Base-by-base conservation (phyloP, 2,888 invertebrate species). In the Phasia obesa region DNA sequence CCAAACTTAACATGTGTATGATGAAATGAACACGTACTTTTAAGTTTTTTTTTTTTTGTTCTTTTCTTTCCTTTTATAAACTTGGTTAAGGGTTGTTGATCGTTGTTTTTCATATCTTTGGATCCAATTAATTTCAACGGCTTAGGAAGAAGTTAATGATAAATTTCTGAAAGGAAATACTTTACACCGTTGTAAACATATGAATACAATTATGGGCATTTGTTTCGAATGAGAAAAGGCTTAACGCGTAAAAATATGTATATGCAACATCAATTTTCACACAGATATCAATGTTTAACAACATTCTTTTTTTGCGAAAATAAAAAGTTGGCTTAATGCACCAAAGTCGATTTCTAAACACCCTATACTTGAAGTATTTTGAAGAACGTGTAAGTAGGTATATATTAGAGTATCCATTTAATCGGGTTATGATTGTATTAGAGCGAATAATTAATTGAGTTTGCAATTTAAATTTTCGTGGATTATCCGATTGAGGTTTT, bases 101-200 rank as follows among this genome's bases (percentile, higher is more conserved):
- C 65, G 19, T 42, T 7, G 49, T 67, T 55, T 44, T 70, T 62
- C 44, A 75, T 78, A 78, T 59, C 69, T 65, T 75, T 70, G 59
- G 44, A 64, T 59, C 74, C 82, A 83, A 83, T 83, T 79, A 79
- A 79, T 79, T 60, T 38, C 64, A 78, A 53, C 44, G 75, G 44
- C 49, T 60, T 60, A 73, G 17, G 65, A 64, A 74, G 65, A 64
- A 74, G 38, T 64, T 49, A 51, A 70, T 60, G n/a, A 71, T 57
- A 67, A 60, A 65, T 70, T 75, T 51, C 35, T 47, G 57, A 13
- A 9, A 38, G n/a, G 7, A 74, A 67, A 74, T 55, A 74, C 67
- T 78, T 75, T 75, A 79, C 83, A 83, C 70, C 70, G 65, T 53
- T 70, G 83, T 83, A 71, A 83, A 83, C 78, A 78, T 64, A 77